Conservation (phyloP, 2,888 invertebrate genomes). For the Nemotelus pantherinus region DNA sequence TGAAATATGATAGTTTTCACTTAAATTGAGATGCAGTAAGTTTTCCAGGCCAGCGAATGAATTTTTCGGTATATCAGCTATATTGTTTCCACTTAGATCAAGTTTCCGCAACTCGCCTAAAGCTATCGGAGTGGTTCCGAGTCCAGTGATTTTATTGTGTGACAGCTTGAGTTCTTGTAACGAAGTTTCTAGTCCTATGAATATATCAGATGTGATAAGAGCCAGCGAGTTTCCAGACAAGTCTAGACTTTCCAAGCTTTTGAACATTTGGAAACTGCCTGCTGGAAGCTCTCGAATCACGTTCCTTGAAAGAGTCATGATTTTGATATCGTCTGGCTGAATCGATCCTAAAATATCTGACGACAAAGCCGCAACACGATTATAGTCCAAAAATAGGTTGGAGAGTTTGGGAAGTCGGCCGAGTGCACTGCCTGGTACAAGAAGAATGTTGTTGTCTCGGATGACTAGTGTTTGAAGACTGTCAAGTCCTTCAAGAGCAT, state of each 20-base stretch:
- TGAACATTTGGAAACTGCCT: slow-evolving; percentile 82
- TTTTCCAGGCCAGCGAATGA: slow-evolving; percentile 75
- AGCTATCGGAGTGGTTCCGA: slow-evolving; percentile 73
- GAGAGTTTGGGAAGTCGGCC: slow-evolving; percentile 79
- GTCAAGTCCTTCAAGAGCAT: slow-evolving; percentile 84
- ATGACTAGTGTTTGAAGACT: slow-evolving; percentile 80
- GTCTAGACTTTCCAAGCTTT: slow-evolving; percentile 75
- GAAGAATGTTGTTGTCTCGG: slow-evolving; percentile 86
- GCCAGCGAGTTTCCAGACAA: slow-evolving; percentile 82
- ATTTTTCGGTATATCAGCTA: slow-evolving; percentile 76
- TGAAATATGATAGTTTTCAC: slow-evolving; percentile 76
- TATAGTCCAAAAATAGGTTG: slow-evolving; percentile 82
- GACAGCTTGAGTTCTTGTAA: slow-evolving; percentile 77
- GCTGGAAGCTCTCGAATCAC: slow-evolving; percentile 86
- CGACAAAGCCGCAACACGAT: slow-evolving; percentile 86
- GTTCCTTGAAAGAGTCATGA: slow-evolving; percentile 81
- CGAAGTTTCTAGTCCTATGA: slow-evolving; percentile 78
- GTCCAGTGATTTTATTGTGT: slow-evolving; percentile 76
- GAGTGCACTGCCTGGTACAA: slow-evolving; percentile 85
- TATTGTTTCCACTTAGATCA: slow-evolving; percentile 82
- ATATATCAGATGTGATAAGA: slow-evolving; percentile 76
- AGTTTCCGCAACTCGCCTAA: slow-evolving; percentile 74
- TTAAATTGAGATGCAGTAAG: slow-evolving; percentile 78
- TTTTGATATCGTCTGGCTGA: slow-evolving; percentile 74
- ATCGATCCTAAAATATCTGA: slow-evolving; percentile 79